Percentiles rank a stretch among this genome's conserved stretches.
These are phyloP conservation scores for Ernsta delagoae DNA, from an alignment of 2,888 invertebrate species.

Conservation along the genomic window DNA sequence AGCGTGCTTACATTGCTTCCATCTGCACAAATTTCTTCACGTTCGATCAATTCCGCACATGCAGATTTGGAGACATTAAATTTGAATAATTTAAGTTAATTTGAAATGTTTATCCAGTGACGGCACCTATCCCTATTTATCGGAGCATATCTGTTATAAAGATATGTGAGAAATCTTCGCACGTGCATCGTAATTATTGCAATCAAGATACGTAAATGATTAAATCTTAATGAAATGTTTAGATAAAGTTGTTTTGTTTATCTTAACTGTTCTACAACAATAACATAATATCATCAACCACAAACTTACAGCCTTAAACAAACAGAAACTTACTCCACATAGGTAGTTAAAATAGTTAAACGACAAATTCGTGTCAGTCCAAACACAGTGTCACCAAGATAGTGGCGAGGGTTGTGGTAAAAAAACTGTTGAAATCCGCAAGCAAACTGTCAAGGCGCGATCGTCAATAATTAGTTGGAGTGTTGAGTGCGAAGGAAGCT, in stretches of 20 bases:
- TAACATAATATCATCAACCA: too few species aligned
- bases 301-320: too few species aligned
- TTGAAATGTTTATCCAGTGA: slow-evolving; percentile 36
- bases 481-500: slow-evolving; percentile 75
- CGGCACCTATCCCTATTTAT: too few species aligned
- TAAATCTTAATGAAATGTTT: too few species aligned
- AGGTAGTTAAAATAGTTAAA: too few species aligned
- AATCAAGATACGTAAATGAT: too few species aligned
- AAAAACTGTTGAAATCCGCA: slow-evolving; percentile 64
- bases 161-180: neutral
- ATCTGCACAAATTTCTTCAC: slow-evolving; percentile 52
- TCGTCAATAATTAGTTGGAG: slow-evolving; percentile 80
- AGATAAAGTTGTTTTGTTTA: too few species aligned
- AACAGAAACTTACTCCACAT: too few species aligned
- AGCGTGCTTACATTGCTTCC: slow-evolving; percentile 53
- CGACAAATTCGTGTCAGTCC: neutral
- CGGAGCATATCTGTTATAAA: too few species aligned
- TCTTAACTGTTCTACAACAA: too few species aligned
- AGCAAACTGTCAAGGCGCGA: slow-evolving; percentile 73
- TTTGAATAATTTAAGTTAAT: slow-evolving; percentile 62
- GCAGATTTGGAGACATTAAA: slow-evolving; percentile 62
- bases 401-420: slow-evolving; percentile 48
- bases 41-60: slow-evolving; percentile 70
- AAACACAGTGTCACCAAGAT: neutral
- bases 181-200: neutral